Conservation (phyloP, 2,797 vertebrate genomes). For the Cebuella pygmaea region DNA sequence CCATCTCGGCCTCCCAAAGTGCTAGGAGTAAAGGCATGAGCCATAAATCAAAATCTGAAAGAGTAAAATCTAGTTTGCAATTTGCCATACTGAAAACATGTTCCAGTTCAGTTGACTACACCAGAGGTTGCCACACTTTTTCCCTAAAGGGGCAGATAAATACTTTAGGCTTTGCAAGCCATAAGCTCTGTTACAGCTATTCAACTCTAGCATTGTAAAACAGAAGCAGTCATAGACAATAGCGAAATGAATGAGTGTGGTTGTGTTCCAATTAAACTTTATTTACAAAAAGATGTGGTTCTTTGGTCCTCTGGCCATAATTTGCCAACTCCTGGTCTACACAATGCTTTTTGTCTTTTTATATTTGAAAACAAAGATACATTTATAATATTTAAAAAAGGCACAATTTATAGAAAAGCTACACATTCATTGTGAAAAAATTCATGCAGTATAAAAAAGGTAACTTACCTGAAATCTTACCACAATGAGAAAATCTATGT, state of each 20-base stretch:
- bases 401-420: neutral
- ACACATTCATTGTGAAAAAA: neutral
- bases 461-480: neutral
- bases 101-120: neutral
- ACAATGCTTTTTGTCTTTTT: neutral
- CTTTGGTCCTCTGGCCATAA: neutral
- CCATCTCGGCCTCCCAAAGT: no score
- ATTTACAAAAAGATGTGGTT: slow-evolving; percentile 15
- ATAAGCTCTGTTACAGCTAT: neutral
- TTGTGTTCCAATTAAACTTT: slow-evolving; percentile 40
- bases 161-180: neutral
- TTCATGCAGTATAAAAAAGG: neutral
- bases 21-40: no score
- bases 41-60: neutral
- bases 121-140: neutral
- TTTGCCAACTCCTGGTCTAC: neutral
- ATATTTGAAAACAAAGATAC: neutral
- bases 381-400: neutral
- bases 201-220: neutral
- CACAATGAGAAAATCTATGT: neutral
- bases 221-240: neutral
- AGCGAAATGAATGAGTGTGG: neutral
- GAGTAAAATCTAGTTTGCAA: neutral
- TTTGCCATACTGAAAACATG: neutral
- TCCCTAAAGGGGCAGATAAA: neutral